Evolutionary conservation across 1,140 invertebrate species (phyloP).

Genomic region (Chrysopa pallens): DNA sequence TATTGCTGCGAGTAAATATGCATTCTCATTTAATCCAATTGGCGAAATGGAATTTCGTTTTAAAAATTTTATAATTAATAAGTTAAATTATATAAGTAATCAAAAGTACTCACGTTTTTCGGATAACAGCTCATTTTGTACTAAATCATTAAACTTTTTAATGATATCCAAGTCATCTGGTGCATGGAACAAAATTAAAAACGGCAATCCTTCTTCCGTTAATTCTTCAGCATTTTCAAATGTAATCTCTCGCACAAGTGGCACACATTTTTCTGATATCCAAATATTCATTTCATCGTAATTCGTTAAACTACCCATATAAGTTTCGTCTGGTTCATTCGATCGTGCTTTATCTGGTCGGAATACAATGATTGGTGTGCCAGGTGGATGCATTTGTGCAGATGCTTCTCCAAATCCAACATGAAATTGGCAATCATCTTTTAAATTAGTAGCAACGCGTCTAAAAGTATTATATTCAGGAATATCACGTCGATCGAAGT

Average conservation of each 20-base stretch:
- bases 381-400: constrained; percentile 65
- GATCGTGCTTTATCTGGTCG: constrained; percentile 59
- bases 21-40: too few species aligned
- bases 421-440: constrained; percentile 92
- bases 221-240: constrained; percentile 99
- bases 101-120: constrained; percentile 70
- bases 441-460: constrained; percentile 69
- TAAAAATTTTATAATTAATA: too few species aligned
- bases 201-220: constrained; percentile 98
- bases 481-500: constrained; percentile 69
- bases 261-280: constrained; percentile 77
- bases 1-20: too few species aligned
- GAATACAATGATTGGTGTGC: constrained; percentile 60
- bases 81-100: too few species aligned
- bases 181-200: constrained; percentile 90
- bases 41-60: too few species aligned
- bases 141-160: constrained; percentile 70
- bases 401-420: constrained; percentile 80
- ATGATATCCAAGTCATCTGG: constrained; percentile 74
- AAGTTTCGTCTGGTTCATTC: constrained; percentile 67
- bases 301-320: constrained; percentile 43
- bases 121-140: constrained; percentile 54
- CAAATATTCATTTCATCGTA: constrained; percentile 72
- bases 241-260: constrained; percentile 81
- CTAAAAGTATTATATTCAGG: constrained; percentile 64